Evolutionary conservation across 2,888 invertebrate genomes (phyloP), one percentile per base, ranked within the genome.

Genomic region (Xanthostigma xanthostigma): DNA sequence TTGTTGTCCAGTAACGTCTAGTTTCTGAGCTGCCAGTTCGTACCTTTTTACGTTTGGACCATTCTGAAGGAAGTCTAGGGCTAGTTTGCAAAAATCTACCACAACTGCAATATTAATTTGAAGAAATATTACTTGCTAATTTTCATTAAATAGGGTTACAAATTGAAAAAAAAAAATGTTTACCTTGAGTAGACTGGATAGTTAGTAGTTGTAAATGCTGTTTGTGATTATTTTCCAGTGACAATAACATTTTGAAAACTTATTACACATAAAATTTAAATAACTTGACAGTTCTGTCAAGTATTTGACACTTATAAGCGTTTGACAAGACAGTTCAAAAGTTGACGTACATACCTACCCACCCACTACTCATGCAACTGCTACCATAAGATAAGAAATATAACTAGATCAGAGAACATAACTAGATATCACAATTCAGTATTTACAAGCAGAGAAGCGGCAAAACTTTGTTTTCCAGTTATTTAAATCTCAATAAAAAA

Each of bases 11-110:
- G 74, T 67, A 11, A 78, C 71, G 48, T 73, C 65, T 41, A 83
- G 62, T 61, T 79, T 82, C 58, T 79, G 76, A 49, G 82, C 78
- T 50, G 81, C 81, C 49, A 75, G 69, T 43, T 62, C 66, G 57
- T 78, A 79, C 49, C 79, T 68, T 61, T 79, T 80, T 11, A 67
- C 58, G 63, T 81, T 81, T 14, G 74, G 70, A 12, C 83, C 83
- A 66, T 79, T 81, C 51, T 74, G 73, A 34, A 84, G 59, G 61
- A 75, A 83, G 58, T 82, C 81, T 51, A 78, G 65, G 2, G 79
- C 72, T 48, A 83, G 63, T 63, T 81, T 81, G 62, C 82, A 83
- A 59, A 83, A 82, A 63, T 83, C 81, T 50, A 78, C 75, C 14
- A 83, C 60, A 54, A 82, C 82, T 83, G 66, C 45, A 71, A 70